Conservation (phyloP, 2,888 invertebrate genomes). For the Colostygia pectinataria region DNA sequence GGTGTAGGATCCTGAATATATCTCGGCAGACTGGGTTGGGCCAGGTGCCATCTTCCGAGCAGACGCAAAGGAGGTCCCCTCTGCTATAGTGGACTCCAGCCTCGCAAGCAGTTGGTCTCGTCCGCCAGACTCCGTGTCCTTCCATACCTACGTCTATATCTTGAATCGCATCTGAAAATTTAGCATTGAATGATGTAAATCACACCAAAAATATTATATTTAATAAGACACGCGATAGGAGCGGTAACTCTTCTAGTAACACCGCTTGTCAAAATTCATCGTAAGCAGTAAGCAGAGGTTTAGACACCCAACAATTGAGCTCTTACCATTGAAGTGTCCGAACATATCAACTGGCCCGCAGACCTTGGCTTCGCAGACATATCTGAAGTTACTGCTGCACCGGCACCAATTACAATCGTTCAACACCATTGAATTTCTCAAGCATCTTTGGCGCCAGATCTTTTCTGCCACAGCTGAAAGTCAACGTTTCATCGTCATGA, state of each 20-base stretch:
- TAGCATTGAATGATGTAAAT: not conserved
- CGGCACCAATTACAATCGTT: conserved; percentile 74
- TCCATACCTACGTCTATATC: conserved; percentile 68
- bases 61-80: conserved; percentile 56
- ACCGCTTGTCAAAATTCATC: too few relatives aligned
- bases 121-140: conserved; percentile 66
- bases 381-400: conserved; percentile 44
- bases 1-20: conserved; percentile 56
- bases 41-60: conserved; percentile 66
- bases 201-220: too few relatives aligned
- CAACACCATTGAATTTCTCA: conserved; percentile 40
- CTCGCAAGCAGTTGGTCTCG: conserved; percentile 46
- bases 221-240: too few relatives aligned
- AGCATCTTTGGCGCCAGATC: conserved; percentile 51
- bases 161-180: conserved; percentile 57
- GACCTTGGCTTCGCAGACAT: conserved; percentile 51
- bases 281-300: too few relatives aligned
- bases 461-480: conserved; percentile 46
- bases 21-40: conserved; percentile 69
- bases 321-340: conserved; percentile 70
- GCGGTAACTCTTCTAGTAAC: too few relatives aligned
- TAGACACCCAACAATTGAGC: too few relatives aligned
- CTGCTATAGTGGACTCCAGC: conserved; percentile 60
- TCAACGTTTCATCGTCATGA: not conserved
- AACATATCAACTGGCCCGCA: conserved; percentile 64